A percentile compares a stretch with the other conserved stretches of the same genome.
Conservation (phyloP, 2,113 vertebrate species). For the Hippopotamus amphibius region DNA sequence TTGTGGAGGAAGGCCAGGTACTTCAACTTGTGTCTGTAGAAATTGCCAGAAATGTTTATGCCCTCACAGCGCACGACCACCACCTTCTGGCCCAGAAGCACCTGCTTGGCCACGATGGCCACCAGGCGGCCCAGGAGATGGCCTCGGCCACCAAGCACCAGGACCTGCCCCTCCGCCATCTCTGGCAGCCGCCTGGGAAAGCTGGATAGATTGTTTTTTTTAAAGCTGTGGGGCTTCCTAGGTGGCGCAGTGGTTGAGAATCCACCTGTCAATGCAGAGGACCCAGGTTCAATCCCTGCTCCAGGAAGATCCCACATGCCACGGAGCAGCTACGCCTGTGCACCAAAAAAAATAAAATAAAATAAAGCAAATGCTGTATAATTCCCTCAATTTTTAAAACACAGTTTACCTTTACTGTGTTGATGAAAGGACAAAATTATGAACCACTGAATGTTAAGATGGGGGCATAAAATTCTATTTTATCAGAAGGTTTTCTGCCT, state of each 20-base stretch:
- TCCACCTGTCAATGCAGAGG: too few species aligned
- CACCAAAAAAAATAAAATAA: too few species aligned
- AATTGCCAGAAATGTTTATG: constrained; percentile 96
- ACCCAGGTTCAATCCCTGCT: too few species aligned
- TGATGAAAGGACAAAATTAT: not conserved
- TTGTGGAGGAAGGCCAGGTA: constrained; percentile 95
- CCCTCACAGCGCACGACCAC: constrained; percentile 95
- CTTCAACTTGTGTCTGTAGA: constrained; percentile 96
- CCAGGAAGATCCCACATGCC: too few species aligned
- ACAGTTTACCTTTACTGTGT: not conserved
- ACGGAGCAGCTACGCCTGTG: too few species aligned
- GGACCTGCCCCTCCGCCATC: constrained; percentile 86
- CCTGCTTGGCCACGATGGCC: constrained; percentile 95
- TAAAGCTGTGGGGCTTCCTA: too few species aligned
- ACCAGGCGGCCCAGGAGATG: constrained; percentile 94
- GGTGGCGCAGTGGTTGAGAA: too few species aligned
- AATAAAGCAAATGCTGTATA: not conserved
- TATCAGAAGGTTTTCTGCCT: not conserved
- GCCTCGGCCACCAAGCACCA: constrained; percentile 95
- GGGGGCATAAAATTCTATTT: not conserved
- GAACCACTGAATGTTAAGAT: not conserved
- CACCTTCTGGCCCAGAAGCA: constrained; percentile 93
- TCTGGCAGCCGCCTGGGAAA: too few species aligned
- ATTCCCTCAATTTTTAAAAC: constrained; percentile 1
- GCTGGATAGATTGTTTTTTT: too few species aligned